phyloP scores from a whole-genome alignment of 1,140 invertebrate species.

The Pseudomyrmex sp. region DNA sequence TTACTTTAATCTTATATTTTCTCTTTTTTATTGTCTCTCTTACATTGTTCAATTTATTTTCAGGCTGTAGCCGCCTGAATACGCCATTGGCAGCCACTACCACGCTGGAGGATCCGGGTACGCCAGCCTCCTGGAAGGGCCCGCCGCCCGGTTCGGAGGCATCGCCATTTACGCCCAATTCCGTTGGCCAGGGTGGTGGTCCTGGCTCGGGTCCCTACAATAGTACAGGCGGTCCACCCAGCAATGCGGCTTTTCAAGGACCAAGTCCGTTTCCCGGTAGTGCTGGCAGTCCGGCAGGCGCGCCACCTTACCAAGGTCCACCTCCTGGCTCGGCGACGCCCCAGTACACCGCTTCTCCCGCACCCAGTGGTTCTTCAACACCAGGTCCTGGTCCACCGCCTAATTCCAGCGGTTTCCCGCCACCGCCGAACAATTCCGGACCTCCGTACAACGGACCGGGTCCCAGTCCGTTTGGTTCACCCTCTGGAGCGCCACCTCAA shows the following conservation, averaged over 20 bases:
- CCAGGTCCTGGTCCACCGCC: slow-evolving; percentile 88
- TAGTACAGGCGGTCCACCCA: slow-evolving; percentile 86
- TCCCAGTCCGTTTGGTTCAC: slow-evolving; percentile 88
- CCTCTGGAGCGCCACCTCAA: slow-evolving; percentile 87
- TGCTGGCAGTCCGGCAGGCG: slow-evolving; percentile 88
- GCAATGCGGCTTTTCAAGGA: slow-evolving; percentile 86
- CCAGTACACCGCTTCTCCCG: slow-evolving; percentile 91
- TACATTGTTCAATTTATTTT: neutral
- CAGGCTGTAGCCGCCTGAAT: slow-evolving; percentile 89
- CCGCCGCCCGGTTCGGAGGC: slow-evolving; percentile 88
- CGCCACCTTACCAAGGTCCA: slow-evolving; percentile 88
- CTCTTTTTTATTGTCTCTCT: neutral
- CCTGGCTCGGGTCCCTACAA: slow-evolving; percentile 82
- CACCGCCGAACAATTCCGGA: slow-evolving; percentile 87
- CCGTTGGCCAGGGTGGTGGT: slow-evolving; percentile 83
- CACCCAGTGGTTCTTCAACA: slow-evolving; percentile 91
- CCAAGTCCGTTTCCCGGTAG: slow-evolving; percentile 88
- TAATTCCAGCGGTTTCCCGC: slow-evolving; percentile 87
- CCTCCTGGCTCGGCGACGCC: slow-evolving; percentile 90
- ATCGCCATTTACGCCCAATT: slow-evolving; percentile 87
- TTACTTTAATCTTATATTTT: neutral
- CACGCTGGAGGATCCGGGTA: slow-evolving; percentile 89
- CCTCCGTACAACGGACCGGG: slow-evolving; percentile 89
- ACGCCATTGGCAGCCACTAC: slow-evolving; percentile 88
- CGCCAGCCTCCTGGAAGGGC: slow-evolving; percentile 88